phyloP scores from a whole-genome alignment of 2,888 invertebrate species.

The Dicyrtoma fusca region DNA sequence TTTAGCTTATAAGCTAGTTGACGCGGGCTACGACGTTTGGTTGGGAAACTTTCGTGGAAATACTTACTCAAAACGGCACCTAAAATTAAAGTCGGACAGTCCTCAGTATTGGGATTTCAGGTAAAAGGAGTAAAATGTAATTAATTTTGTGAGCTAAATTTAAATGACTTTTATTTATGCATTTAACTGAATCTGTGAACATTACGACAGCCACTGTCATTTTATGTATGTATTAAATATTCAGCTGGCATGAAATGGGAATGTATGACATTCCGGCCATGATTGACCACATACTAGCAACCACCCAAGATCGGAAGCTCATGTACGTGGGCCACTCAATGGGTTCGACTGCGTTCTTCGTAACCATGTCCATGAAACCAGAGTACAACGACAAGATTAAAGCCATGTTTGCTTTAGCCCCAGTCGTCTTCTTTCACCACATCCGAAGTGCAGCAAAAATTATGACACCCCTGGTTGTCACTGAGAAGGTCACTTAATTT shows the following conservation, averaged over 20 bases:
- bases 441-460: conserved; percentile 12
- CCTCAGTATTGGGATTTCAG: conserved; percentile 60
- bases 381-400: conserved; percentile 47
- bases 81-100: conserved; percentile 59
- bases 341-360: conserved; percentile 62
- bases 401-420: conserved; percentile 41
- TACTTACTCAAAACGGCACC: conserved; percentile 63
- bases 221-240: no score
- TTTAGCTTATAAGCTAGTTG: conserved; percentile 59
- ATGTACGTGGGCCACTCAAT: conserved; percentile 67
- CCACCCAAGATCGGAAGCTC: conserved; percentile 60
- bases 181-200: neutral
- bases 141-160: neutral
- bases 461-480: neutral
- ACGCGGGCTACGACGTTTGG: conserved; percentile 63
- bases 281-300: conserved; percentile 62
- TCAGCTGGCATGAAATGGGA: conserved; percentile 63
- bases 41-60: conserved; percentile 67
- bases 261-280: conserved; percentile 65
- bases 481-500: neutral
- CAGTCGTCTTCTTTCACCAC: conserved; percentile 43
- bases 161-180: neutral
- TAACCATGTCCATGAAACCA: conserved; percentile 59
- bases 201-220: no score
- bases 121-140: conserved; percentile 43